These are phyloP conservation scores for Ecdyonurus torrentis DNA, from an alignment of 2,888 invertebrate species.

Conservation along the genomic window DNA sequence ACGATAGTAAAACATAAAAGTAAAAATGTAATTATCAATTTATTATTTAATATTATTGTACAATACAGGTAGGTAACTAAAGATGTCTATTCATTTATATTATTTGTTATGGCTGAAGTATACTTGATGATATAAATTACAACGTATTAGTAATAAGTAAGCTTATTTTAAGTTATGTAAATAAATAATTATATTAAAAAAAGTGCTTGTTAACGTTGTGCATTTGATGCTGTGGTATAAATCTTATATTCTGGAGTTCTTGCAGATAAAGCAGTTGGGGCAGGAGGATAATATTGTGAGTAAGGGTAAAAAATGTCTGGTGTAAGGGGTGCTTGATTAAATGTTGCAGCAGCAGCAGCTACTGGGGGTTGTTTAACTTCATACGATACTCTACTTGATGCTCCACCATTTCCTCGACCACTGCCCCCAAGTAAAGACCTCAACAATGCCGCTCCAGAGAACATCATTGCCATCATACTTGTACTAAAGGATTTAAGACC, in stretches of 20 bases:
- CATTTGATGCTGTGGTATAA: not conserved
- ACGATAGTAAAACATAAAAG: too few relatives aligned
- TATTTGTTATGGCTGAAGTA: too few relatives aligned
- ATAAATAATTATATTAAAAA: too few relatives aligned
- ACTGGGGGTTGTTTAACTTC: not conserved
- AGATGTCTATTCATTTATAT: too few relatives aligned
- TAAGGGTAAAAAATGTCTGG: not conserved
- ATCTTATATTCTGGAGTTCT: not conserved
- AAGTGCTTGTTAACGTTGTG: too few relatives aligned
- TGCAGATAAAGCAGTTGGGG: not conserved
- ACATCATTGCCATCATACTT: constrained; percentile 39
- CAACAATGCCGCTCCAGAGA: constrained; percentile 27
- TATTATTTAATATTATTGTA: too few relatives aligned
- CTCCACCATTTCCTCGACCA: not conserved
- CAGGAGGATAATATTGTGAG: not conserved
- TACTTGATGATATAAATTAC: too few relatives aligned
- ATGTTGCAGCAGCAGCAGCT: not conserved
- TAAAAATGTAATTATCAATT: too few relatives aligned
- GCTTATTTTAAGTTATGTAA: too few relatives aligned
- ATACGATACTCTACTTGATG: not conserved
- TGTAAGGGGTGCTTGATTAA: not conserved
- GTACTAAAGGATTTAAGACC: constrained; percentile 47
- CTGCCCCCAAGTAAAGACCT: not conserved
- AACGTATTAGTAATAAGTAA: too few relatives aligned
- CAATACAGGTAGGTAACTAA: too few relatives aligned